Conservation (phyloP, 2,888 invertebrate genomes). For the Ophioninae sp. region DNA sequence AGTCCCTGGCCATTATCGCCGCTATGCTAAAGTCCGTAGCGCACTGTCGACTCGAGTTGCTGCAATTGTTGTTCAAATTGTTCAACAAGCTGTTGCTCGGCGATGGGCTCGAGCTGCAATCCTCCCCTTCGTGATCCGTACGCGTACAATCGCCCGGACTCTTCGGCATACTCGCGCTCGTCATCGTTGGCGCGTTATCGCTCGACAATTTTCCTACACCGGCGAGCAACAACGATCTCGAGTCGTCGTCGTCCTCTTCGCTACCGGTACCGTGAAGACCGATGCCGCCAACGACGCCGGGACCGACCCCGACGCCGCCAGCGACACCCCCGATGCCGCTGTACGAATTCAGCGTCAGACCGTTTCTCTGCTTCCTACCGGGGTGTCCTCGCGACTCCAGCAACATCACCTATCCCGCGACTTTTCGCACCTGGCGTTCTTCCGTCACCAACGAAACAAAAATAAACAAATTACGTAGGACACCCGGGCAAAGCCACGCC, state of each 20-base stretch:
- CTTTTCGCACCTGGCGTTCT: constrained; percentile 81
- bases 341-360: constrained; percentile 80
- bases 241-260: constrained; percentile 86
- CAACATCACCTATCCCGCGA: constrained; percentile 77
- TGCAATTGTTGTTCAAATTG: constrained; percentile 75
- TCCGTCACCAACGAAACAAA: constrained; percentile 50
- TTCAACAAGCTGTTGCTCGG: constrained; percentile 77
- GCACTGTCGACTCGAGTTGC: constrained; percentile 86
- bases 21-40: constrained; percentile 98
- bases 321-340: constrained; percentile 80
- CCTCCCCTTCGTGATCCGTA: constrained; percentile 81
- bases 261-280: constrained; percentile 80
- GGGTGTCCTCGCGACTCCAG: constrained; percentile 80
- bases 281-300: constrained; percentile 74
- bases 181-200: constrained; percentile 78
- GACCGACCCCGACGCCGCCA: constrained; percentile 78
- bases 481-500: constrained; percentile 11
- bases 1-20: constrained; percentile 93
- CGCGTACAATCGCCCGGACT: constrained; percentile 80
- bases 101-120: constrained; percentile 84
- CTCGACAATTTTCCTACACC: constrained; percentile 81
- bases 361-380: constrained; percentile 80
- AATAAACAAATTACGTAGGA: constrained; percentile 9
- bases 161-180: constrained; percentile 72
- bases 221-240: constrained; percentile 73